These are phyloP conservation scores for Thalassaphorura encarpata DNA, from an alignment of 1,140 invertebrate genomes.

Conservation along the genomic window DNA sequence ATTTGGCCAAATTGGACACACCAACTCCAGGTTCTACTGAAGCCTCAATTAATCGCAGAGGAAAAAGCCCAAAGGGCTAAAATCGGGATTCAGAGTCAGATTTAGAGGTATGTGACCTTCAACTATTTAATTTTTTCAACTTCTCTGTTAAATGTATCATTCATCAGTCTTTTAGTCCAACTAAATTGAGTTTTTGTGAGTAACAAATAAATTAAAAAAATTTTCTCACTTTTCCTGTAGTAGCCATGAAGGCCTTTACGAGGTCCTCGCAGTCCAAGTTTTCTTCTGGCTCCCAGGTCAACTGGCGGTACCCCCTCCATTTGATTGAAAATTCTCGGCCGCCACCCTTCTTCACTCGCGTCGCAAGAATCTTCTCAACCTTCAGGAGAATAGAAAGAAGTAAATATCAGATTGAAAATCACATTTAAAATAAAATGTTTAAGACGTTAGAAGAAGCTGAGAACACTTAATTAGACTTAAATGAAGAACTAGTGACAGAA, in stretches of 20 bases:
- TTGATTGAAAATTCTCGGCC: conserved; percentile 60
- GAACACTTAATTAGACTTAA: no score
- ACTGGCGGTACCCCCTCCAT: conserved; percentile 61
- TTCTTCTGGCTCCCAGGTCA: conserved; percentile 62
- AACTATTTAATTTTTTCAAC: background rate
- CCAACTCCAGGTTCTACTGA: conserved; percentile 38
- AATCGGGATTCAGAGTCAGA: conserved; percentile 87
- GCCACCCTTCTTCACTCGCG: conserved; percentile 56
- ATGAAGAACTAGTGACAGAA: no score
- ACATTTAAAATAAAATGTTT: no score
- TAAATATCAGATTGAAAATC: no score
- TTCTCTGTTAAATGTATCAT: no score
- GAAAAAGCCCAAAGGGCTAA: conserved; percentile 92
- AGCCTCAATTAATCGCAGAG: conserved; percentile 78
- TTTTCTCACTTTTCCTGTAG: conserved; percentile 33
- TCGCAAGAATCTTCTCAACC: conserved; percentile 65
- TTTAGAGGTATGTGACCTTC: conserved; percentile 53
- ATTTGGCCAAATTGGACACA: conserved; percentile 65
- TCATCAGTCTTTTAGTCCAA: no score
- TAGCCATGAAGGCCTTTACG: conserved; percentile 54
- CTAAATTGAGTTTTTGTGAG: no score
- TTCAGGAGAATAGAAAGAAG: conserved; percentile 34
- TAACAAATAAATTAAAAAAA: no score
- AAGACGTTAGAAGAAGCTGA: no score
- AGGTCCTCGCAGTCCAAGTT: conserved; percentile 57